Conservation (phyloP, 2,797 vertebrate species). For the Mormyrus proboscirostris region DNA sequence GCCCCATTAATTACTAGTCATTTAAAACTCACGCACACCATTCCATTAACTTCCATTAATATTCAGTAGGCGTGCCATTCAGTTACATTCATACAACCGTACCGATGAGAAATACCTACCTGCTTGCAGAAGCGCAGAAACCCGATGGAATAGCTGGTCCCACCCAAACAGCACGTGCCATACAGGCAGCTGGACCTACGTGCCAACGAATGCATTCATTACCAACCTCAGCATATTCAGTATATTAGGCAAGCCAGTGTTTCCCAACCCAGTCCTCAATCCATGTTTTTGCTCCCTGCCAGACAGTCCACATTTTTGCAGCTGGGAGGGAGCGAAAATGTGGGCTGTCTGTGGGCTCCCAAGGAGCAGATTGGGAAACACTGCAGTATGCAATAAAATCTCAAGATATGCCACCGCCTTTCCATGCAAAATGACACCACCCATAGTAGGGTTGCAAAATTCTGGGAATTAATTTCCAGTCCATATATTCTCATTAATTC, state of each 20-base stretch:
- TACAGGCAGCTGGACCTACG: slow-evolving; percentile 85
- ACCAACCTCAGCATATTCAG: background rate
- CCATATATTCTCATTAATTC: background rate
- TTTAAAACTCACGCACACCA: background rate
- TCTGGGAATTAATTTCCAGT: too few relatives aligned
- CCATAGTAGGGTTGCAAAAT: background rate
- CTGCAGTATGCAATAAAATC: background rate
- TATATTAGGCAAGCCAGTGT: background rate
- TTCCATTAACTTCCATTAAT: background rate
- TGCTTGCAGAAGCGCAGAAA: slow-evolving; percentile 97
- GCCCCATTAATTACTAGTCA: background rate
- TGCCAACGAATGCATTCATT: background rate
- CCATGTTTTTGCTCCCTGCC: background rate
- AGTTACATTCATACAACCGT: background rate
- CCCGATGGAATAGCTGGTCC: slow-evolving; percentile 86
- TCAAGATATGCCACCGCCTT: background rate
- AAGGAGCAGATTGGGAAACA: background rate
- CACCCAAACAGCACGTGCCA: slow-evolving; percentile 84
- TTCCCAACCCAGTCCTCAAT: background rate
- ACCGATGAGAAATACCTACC: slow-evolving; percentile 57
- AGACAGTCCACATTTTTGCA: background rate
- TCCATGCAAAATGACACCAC: background rate
- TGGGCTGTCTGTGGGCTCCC: background rate
- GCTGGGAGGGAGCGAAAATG: background rate
- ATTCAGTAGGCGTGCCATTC: background rate